phyloP scores from a whole-genome alignment of 2,797 vertebrate species.

The Sphaeramia orbicularis region DNA sequence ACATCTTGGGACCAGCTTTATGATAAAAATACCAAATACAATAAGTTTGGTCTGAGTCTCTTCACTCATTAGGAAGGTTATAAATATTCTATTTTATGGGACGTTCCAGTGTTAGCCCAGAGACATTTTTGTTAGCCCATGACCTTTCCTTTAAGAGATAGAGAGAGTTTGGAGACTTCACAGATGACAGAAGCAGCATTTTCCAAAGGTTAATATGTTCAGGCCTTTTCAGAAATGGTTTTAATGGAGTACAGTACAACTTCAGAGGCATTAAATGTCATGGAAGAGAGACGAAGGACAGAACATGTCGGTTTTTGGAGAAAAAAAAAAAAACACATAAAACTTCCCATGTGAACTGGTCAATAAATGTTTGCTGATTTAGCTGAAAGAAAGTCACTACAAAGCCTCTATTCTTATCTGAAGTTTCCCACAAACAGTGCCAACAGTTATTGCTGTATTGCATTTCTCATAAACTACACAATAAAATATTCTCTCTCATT shows the following conservation, averaged over 20 bases:
- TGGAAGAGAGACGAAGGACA: slow-evolving; percentile 36
- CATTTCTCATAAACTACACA: slow-evolving; percentile 39
- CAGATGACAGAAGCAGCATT: slow-evolving; percentile 50
- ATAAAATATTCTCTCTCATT: slow-evolving; percentile 26
- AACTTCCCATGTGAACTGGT: slow-evolving; percentile 54
- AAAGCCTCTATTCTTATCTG: slow-evolving; percentile 53
- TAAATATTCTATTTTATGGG: too few species aligned
- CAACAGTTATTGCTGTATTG: slow-evolving; percentile 39
- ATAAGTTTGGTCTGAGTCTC: too few species aligned
- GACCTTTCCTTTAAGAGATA: slow-evolving; percentile 47
- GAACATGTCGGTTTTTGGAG: slow-evolving; percentile 39
- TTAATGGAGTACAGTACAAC: slow-evolving; percentile 6
- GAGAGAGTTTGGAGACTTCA: slow-evolving; percentile 26
- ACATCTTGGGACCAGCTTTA: too few species aligned
- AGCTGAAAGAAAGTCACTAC: slow-evolving; percentile 7
- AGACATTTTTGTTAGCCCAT: slow-evolving; percentile 28
- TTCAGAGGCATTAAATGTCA: slow-evolving; percentile 38
- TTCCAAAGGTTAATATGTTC: slow-evolving; percentile 54
- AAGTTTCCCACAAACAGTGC: slow-evolving; percentile 46
- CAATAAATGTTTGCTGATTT: slow-evolving; percentile 29
- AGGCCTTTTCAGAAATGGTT: slow-evolving; percentile 34
- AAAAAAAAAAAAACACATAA: slow-evolving; percentile 33
- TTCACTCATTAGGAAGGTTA: too few species aligned
- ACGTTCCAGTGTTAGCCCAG: slow-evolving; percentile 7
- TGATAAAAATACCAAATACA: too few species aligned